Evolutionary conservation across 2,113 vertebrate species (phyloP).

Genomic region (Elephas maximus): DNA sequence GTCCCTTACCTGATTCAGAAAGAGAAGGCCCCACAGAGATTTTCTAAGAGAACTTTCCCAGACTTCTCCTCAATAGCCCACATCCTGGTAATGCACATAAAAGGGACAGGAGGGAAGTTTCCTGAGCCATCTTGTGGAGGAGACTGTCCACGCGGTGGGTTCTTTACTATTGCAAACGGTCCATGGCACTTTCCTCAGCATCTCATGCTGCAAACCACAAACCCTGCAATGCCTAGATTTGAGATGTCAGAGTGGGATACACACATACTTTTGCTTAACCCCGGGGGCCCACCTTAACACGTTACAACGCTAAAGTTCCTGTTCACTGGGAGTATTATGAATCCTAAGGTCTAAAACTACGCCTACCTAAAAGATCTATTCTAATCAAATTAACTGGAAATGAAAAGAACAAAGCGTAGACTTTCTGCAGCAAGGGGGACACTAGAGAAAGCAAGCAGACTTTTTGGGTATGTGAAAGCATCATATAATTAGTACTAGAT

Average conservation of each 20-base stretch:
- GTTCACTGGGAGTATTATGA: background rate
- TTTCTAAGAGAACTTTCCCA: background rate
- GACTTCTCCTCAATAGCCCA: background rate
- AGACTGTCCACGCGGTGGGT: background rate
- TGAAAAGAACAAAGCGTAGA: background rate
- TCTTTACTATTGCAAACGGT: background rate
- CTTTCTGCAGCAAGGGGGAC: background rate
- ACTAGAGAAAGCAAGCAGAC: background rate
- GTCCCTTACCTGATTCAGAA: background rate
- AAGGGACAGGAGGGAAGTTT: background rate
- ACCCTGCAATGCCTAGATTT: background rate
- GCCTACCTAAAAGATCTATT: background rate
- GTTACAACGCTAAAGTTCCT: background rate
- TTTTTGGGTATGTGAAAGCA: background rate
- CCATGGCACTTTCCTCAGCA: background rate
- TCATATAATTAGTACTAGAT: background rate
- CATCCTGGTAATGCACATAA: background rate
- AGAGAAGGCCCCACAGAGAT: background rate
- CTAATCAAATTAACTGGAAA: background rate
- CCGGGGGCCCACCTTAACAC: background rate
- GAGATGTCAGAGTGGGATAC: background rate
- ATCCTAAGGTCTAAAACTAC: background rate
- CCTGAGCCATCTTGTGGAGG: background rate
- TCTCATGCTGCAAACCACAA: background rate
- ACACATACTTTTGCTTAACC: background rate